Conservation (phyloP, 1,140 invertebrate species). For the Trichonephila clavipes region DNA sequence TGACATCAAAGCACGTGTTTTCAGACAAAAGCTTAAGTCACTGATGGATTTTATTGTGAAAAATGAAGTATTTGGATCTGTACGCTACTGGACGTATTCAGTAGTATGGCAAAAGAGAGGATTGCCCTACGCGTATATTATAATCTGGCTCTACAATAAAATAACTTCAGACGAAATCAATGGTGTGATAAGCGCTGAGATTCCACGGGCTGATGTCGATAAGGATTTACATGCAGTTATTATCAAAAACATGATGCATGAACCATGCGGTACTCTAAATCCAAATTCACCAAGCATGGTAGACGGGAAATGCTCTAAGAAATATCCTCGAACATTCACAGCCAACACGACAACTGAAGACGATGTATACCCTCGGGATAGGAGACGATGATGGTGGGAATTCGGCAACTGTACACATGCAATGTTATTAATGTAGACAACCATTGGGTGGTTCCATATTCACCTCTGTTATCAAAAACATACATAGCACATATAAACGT, state of each 20-base stretch:
- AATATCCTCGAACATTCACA: neutral
- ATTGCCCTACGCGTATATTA: slow-evolving; percentile 79
- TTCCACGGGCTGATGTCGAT: neutral
- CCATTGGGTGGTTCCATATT: slow-evolving; percentile 78
- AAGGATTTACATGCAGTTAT: slow-evolving; percentile 33
- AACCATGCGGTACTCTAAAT: slow-evolving; percentile 82
- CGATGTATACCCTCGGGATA: neutral
- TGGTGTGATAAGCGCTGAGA: no score
- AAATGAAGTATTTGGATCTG: slow-evolving; percentile 70
- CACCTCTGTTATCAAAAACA: neutral
- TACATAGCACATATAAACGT: slow-evolving; percentile 82
- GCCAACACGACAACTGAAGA: neutral
- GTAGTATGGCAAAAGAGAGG: slow-evolving; percentile 79
- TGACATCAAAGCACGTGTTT: slow-evolving; percentile 79
- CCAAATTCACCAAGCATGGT: slow-evolving; percentile 77
- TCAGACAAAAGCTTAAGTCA: neutral
- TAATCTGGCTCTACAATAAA: slow-evolving; percentile 78
- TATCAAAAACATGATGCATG: slow-evolving; percentile 82
- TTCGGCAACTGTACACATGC: neutral
- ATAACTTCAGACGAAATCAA: neutral
- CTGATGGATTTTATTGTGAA: slow-evolving; percentile 64
- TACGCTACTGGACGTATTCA: slow-evolving; percentile 78
- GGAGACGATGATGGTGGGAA: neutral
- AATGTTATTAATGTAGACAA: neutral
- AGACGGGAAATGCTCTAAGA: slow-evolving; percentile 52